Base-by-base conservation (phyloP, 2,797 vertebrate species). In the Petrocephalus sullivani region DNA sequence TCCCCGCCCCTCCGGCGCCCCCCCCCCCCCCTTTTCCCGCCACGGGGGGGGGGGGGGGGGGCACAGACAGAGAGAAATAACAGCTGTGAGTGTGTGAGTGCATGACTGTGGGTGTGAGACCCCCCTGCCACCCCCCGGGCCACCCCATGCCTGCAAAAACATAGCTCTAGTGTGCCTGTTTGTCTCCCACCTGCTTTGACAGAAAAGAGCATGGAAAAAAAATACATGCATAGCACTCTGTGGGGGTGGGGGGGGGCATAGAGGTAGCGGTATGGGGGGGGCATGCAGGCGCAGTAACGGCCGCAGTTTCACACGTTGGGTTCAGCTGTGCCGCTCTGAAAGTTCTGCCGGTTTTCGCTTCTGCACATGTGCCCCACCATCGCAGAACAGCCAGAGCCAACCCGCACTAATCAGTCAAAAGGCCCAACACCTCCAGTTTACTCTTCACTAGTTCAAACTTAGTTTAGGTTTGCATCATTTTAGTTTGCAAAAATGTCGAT, bases 151-250 rank as follows among this genome's bases (percentile, higher is more conserved):
- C 37, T 78, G 37, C 33, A 78, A 90, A 71, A 87, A 91, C 93
- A 90, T 90, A 87, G 89, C 90, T 94, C 41, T 93, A 93, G 92
- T 94, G 93, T 91, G 89, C 91, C 92, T 87, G 2, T 90, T 93
- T 92, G 88, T 91, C 91, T 93, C 90, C 67, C 92, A 67, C 89
- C 91, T 92, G 90, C 91, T 89, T 88, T 67, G 16, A 60, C 56
- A 57, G 33, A 86, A 23, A 83, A 23, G 21, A 28, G 56, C 2
- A 7, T 23, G 53, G 4, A 81, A 86, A 58, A 37, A 90, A 91
- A 94, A 95, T 93, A 92, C 28, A 67, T 94, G 94, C 91, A 94
- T 10, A 16, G 14, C 9, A 28, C 8, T 85, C n/a, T 83, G 58
- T 2, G 23, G n/a, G 83, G 1, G 23, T n/a, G 21, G 54, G 14